Conservation (phyloP, 2,113 vertebrate genomes). For the Dascyllus trimaculatus region DNA sequence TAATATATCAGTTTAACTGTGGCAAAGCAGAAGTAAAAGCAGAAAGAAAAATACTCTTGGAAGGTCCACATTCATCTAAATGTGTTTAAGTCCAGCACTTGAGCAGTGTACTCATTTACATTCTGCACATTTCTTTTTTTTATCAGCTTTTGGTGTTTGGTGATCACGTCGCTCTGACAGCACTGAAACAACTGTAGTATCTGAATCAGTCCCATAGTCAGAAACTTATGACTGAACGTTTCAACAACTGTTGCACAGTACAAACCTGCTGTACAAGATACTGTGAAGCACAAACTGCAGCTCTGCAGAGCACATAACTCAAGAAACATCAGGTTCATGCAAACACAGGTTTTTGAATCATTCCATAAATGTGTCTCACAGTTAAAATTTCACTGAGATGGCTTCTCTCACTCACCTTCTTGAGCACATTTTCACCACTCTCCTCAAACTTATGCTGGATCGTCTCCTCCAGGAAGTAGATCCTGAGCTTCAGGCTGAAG, state of each 20-base stretch:
- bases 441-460: constrained; percentile 94
- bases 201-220: constrained; percentile 2
- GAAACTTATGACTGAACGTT: not conserved
- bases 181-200: not conserved
- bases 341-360: not conserved
- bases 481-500: constrained; percentile 98
- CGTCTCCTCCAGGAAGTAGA: constrained; percentile 98
- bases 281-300: constrained; percentile 12
- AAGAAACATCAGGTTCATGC: not conserved
- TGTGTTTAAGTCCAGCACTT: too few relatives aligned
- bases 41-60: too few relatives aligned
- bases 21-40: too few relatives aligned
- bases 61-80: too few relatives aligned
- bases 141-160: too few relatives aligned
- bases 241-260: too few relatives aligned
- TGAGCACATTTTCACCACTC: constrained; percentile 90
- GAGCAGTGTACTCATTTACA: too few relatives aligned
- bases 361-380: too few relatives aligned
- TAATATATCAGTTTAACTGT: too few relatives aligned
- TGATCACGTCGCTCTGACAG: not conserved
- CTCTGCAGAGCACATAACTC: too few relatives aligned
- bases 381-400: too few relatives aligned
- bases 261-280: constrained; percentile 7
- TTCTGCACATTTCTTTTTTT: too few relatives aligned
- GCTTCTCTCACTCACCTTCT: constrained; percentile 85